Evolutionary conservation across 2,888 invertebrate species (phyloP).

Genomic region (Temnothorax unifasciatus): DNA sequence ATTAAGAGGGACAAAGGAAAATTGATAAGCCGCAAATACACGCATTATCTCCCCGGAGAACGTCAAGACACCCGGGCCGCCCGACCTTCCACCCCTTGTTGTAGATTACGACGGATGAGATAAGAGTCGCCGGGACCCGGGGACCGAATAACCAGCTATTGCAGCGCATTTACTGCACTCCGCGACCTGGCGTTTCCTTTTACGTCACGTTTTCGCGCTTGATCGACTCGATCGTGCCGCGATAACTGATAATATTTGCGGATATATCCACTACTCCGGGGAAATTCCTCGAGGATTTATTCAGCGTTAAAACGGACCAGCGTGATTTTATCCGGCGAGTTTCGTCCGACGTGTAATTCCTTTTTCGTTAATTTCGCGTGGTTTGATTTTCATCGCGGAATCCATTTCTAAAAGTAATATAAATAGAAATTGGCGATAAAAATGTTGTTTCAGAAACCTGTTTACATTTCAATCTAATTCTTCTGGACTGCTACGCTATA

Average conservation of each 20-base stretch:
- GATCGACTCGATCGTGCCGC: conserved; percentile 44
- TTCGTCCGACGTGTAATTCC: not conserved
- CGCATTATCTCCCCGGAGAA: conserved; percentile 37
- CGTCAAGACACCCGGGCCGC: conserved; percentile 1
- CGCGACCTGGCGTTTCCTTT: conserved; percentile 54
- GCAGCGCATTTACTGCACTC: conserved; percentile 47
- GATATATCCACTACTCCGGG: not conserved
- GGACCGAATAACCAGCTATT: not conserved
- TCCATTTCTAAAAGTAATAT: not conserved
- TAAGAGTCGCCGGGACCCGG: conserved; percentile 27
- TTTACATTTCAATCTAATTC: not conserved
- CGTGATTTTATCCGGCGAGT: not conserved
- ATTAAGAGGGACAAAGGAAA: conserved; percentile 33
- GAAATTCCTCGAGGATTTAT: conserved; percentile 37
- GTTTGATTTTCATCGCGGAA: not conserved
- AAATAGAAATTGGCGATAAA: not conserved
- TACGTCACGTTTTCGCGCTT: conserved; percentile 53
- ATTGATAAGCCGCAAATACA: conserved; percentile 42
- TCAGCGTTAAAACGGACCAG: not conserved
- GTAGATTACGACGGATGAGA: conserved; percentile 40
- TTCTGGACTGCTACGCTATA: not conserved
- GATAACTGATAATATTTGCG: conserved; percentile 24
- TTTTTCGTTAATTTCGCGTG: not conserved
- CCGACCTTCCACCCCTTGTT: conserved; percentile 54
- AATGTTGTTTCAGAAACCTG: not conserved